Evolutionary conservation across 2,797 vertebrate species (phyloP).

Genomic region (Apogon talboti): DNA sequence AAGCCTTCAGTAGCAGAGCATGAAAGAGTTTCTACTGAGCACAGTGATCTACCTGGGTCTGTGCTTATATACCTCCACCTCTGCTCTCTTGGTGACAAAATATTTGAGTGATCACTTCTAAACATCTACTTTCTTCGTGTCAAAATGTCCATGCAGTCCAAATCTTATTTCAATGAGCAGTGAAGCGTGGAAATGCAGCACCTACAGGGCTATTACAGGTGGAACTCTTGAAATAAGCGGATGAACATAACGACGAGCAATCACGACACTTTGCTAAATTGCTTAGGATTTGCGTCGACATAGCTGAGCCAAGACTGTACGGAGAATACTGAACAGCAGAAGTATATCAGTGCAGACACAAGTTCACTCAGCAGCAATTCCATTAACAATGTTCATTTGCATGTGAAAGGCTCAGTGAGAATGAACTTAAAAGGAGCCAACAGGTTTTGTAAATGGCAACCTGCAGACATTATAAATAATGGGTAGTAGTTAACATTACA

Average conservation of each 20-base stretch:
- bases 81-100: too few species aligned
- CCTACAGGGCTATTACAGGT: background rate
- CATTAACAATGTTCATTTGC: background rate
- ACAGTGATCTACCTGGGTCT: slow-evolving; percentile 37
- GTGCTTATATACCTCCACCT: slow-evolving; percentile 4
- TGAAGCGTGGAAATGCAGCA: slow-evolving; percentile 4
- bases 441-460: background rate
- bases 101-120: slow-evolving; percentile 18
- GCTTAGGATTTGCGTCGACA: background rate
- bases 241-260: too few species aligned
- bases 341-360: background rate
- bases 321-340: background rate
- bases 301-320: too few species aligned
- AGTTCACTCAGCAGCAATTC: background rate
- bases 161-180: slow-evolving; percentile 30
- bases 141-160: slow-evolving; percentile 19
- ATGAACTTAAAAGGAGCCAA: background rate
- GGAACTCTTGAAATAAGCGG: too few species aligned
- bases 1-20: background rate
- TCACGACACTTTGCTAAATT: background rate
- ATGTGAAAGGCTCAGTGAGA: background rate
- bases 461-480: background rate
- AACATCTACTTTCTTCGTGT: slow-evolving; percentile 40
- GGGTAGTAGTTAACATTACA: background rate
- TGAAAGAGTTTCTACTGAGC: slow-evolving; percentile 39